Evolutionary conservation across 2,797 vertebrate genomes (phyloP).

Genomic region (Malacoraja senta): DNA sequence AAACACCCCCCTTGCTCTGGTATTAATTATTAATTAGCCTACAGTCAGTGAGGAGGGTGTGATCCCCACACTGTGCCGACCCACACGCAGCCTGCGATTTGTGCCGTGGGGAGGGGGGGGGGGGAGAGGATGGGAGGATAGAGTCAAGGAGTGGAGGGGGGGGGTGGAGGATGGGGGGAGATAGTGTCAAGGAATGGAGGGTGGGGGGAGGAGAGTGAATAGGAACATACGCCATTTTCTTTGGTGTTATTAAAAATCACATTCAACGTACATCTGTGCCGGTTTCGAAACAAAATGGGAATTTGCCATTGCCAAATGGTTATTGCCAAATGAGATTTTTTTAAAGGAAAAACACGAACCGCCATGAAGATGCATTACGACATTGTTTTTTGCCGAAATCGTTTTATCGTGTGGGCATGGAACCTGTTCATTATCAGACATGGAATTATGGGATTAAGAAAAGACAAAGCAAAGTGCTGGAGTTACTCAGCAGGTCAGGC

Average conservation of each 20-base stretch:
- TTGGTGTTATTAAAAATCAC: neutral
- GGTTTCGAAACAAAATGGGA: neutral
- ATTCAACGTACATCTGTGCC: neutral
- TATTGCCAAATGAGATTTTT: neutral
- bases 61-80: slow-evolving; percentile 78
- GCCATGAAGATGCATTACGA: neutral
- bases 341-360: neutral
- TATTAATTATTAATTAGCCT: slow-evolving; percentile 99
- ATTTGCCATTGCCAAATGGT: too few species aligned
- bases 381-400: neutral
- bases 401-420: neutral
- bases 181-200: too few species aligned
- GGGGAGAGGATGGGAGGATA: slow-evolving; percentile 38
- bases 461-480: neutral
- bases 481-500: too few species aligned
- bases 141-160: too few species aligned
- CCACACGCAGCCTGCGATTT: slow-evolving; percentile 66
- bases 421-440: neutral
- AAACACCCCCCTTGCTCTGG: slow-evolving; percentile 85
- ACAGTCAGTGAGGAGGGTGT: slow-evolving; percentile 89
- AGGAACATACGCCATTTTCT: slow-evolving; percentile 50
- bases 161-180: slow-evolving; percentile 42
- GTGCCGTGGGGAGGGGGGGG: slow-evolving; percentile 42
- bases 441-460: neutral
- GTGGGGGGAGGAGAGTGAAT: too few species aligned